Conservation (phyloP, 2,113 vertebrate genomes). For the Oreamnos americanus region DNA sequence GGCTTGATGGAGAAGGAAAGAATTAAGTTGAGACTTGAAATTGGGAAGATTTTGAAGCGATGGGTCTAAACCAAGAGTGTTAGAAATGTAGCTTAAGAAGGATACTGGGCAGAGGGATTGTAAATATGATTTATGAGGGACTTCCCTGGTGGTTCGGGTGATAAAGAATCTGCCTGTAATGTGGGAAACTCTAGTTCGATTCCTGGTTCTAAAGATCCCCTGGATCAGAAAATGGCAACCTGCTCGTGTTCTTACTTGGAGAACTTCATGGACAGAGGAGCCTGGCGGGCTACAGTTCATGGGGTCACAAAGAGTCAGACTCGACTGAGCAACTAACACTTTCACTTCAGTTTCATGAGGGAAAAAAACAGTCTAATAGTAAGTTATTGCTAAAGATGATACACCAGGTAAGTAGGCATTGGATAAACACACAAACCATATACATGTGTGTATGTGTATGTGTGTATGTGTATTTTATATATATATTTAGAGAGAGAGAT, state of each 20-base stretch:
- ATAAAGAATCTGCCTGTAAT: not conserved
- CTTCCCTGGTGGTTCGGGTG: not conserved
- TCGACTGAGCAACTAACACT: not conserved
- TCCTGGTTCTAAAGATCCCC: not conserved
- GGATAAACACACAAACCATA: not conserved
- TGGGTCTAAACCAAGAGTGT: not conserved
- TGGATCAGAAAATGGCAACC: not conserved
- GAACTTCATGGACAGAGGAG: not conserved
- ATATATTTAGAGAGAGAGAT: not conserved
- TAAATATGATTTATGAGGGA: not conserved
- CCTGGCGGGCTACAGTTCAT: not conserved
- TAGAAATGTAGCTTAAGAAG: not conserved
- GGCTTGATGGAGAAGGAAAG: not conserved
- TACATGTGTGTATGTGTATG: not conserved
- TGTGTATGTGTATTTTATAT: not conserved
- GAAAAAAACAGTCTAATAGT: not conserved
- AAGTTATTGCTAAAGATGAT: not conserved
- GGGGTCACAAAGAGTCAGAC: not conserved
- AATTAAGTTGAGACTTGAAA: not conserved
- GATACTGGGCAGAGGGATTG: not conserved
- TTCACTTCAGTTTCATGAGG: not conserved
- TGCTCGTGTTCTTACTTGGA: not conserved
- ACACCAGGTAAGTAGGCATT: not conserved
- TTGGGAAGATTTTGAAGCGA: not conserved
- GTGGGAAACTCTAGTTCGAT: not conserved